Evolutionary conservation across 2,797 vertebrate species (phyloP).

Genomic region (Astyanax mexicanus): DNA sequence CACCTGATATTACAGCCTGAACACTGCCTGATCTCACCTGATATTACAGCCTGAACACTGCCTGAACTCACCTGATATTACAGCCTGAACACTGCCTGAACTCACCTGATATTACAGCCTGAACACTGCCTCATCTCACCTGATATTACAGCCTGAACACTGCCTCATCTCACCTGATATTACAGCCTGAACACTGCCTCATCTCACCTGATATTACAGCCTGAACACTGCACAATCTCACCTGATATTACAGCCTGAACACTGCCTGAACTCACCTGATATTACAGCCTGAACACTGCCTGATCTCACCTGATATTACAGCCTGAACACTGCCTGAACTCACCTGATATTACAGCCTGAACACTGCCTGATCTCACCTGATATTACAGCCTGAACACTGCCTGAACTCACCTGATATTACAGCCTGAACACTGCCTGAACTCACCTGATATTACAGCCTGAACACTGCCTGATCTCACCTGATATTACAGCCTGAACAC

Average conservation of each 20-base stretch:
- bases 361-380: slow-evolving; percentile 9
- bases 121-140: slow-evolving; percentile 16
- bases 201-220: slow-evolving; percentile 27
- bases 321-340: slow-evolving; percentile 12
- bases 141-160: slow-evolving; percentile 31
- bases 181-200: slow-evolving; percentile 19
- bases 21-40: slow-evolving; percentile 9
- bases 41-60: slow-evolving; percentile 32
- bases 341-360: slow-evolving; percentile 33
- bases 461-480: slow-evolving; percentile 16
- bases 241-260: slow-evolving; percentile 31
- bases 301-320: slow-evolving; percentile 27
- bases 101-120: slow-evolving; percentile 25
- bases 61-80: slow-evolving; percentile 26
- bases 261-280: slow-evolving; percentile 21
- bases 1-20: slow-evolving; percentile 33
- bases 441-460: slow-evolving; percentile 25
- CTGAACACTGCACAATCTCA: slow-evolving; percentile 15
- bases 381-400: slow-evolving; percentile 32
- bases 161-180: slow-evolving; percentile 26
- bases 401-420: slow-evolving; percentile 26
- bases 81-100: slow-evolving; percentile 17
- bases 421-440: slow-evolving; percentile 17
- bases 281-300: slow-evolving; percentile 25
- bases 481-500: slow-evolving; percentile 31